Percentiles rank a stretch among this genome's conserved stretches.
Conservation (phyloP, 2,797 vertebrate species). For the Morus bassanus region DNA sequence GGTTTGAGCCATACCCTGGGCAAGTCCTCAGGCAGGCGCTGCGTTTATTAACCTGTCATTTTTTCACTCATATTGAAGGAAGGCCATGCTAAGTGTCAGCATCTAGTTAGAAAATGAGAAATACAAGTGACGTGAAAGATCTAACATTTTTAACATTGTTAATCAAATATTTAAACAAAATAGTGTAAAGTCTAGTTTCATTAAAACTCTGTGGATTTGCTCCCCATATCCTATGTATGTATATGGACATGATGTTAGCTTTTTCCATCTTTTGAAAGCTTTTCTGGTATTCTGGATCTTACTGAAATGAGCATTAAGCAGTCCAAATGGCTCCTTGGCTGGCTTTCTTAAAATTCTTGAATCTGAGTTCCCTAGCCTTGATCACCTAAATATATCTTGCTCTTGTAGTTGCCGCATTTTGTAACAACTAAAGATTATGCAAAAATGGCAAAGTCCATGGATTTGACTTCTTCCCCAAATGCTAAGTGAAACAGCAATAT, state of each 20-base stretch:
- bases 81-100: not conserved
- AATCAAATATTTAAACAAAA: not conserved
- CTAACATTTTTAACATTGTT: not conserved
- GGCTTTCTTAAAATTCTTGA: not conserved
- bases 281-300: not conserved
- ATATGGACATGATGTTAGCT: not conserved
- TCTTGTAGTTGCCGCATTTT: not conserved
- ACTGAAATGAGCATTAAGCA: not conserved
- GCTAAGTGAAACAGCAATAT: not conserved
- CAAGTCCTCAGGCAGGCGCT: not conserved
- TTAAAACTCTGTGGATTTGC: not conserved
- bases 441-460: too few species aligned
- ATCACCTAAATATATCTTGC: not conserved
- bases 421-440: too few species aligned
- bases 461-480: not conserved
- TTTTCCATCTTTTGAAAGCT: not conserved
- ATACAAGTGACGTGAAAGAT: not conserved
- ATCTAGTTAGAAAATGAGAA: not conserved
- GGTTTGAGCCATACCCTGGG: not conserved
- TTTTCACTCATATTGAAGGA: not conserved
- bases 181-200: not conserved
- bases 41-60: not conserved
- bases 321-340: not conserved
- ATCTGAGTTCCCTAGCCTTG: not conserved
- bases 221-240: not conserved